Percentiles rank a stretch among this genome's conserved stretches.
phyloP scores from a whole-genome alignment of 2,797 vertebrate genomes.

The Manis crassicaudata region DNA sequence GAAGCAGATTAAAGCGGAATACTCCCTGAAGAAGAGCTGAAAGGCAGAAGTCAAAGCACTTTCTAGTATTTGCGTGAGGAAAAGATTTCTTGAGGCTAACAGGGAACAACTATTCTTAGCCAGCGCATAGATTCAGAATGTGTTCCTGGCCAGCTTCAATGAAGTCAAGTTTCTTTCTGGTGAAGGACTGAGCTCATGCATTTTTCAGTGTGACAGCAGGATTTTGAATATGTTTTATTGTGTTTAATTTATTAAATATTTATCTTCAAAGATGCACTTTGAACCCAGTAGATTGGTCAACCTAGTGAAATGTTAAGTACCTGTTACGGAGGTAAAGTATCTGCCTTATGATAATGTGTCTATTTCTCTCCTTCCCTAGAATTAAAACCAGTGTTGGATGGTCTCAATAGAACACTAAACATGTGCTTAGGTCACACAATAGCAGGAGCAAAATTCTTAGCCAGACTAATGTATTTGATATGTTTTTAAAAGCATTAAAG shows the following conservation, averaged over 20 bases:
- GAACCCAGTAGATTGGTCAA: not conserved
- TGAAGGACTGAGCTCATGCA: not conserved
- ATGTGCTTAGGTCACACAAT: not conserved
- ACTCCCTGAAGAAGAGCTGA: not conserved
- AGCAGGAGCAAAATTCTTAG: constrained; percentile 4
- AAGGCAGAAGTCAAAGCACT: not conserved
- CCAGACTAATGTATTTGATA: not conserved
- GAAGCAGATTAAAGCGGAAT: not conserved
- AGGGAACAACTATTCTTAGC: not conserved
- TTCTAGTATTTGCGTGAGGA: not conserved
- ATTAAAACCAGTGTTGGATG: not conserved
- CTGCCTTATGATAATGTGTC: not conserved
- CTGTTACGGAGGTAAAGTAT: not conserved
- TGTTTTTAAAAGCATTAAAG: constrained; percentile 26
- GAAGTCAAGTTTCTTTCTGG: not conserved
- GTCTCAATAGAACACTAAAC: not conserved
- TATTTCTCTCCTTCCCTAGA: not conserved
- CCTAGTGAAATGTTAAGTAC: not conserved
- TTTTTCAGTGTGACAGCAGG: not conserved
- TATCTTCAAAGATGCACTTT: constrained; percentile 36
- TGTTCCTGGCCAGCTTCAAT: not conserved
- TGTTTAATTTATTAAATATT: constrained; percentile 45
- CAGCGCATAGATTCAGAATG: not conserved
- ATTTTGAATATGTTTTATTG: constrained; percentile 4
- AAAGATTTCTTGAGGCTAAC: not conserved